A percentile compares a stretch with the other conserved stretches of the same genome.
These are phyloP conservation scores for Silurus asotus DNA, from an alignment of 2,113 vertebrate genomes.

Conservation along the genomic window DNA sequence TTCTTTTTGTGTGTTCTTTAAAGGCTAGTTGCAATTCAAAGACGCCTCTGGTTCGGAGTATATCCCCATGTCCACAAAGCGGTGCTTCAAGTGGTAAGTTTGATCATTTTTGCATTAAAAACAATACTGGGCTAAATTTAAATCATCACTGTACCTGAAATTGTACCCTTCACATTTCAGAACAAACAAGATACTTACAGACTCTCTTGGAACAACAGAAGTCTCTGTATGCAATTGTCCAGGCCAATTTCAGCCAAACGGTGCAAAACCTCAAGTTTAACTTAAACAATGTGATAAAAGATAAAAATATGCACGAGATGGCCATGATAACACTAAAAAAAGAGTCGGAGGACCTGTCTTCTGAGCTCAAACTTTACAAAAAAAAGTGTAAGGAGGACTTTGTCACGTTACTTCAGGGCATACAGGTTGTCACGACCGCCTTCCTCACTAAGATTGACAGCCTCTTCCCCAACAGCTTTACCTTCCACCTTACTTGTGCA, in stretches of 20 bases:
- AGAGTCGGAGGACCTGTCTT: conserved; percentile 60
- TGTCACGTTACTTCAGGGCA: conserved; percentile 67
- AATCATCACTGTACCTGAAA: background rate
- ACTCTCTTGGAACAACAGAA: conserved; percentile 59
- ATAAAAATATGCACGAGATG: conserved; percentile 51
- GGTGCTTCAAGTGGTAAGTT: conserved; percentile 57
- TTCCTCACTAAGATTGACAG: conserved; percentile 71
- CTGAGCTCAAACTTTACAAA: conserved; percentile 63
- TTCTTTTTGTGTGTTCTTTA: background rate
- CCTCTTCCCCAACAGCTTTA: conserved; percentile 66
- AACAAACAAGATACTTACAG: conserved; percentile 53
- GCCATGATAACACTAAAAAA: conserved; percentile 46
- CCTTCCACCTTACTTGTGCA: conserved; percentile 73
- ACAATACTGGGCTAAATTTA: background rate
- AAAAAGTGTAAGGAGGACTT: conserved; percentile 77
- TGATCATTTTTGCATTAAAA: background rate
- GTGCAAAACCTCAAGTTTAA: conserved; percentile 59
- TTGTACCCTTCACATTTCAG: conserved; percentile 48
- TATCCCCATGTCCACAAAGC: background rate
- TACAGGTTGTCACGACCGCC: conserved; percentile 65
- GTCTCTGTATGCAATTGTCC: conserved; percentile 57
- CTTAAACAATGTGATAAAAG: conserved; percentile 59
- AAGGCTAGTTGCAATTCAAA: conserved; percentile 48
- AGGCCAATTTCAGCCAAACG: conserved; percentile 67
- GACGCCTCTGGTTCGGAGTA: background rate